A percentile compares a stretch with the other conserved stretches of the same genome.
Conservation (phyloP, 2,888 invertebrate genomes). For the Geotrupes spiniger region DNA sequence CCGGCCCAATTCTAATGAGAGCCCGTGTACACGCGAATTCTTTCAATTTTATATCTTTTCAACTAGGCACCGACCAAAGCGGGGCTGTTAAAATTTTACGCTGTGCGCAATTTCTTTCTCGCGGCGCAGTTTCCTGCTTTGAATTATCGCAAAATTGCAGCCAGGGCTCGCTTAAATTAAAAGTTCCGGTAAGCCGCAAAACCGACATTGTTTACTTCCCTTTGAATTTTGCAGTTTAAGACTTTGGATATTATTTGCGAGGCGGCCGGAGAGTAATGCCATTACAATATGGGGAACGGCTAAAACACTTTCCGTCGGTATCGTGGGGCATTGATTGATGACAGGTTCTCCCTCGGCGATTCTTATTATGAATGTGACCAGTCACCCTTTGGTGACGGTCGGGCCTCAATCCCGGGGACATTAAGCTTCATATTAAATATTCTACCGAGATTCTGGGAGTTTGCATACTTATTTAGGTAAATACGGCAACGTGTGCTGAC, state of each 20-base stretch:
- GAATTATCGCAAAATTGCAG: slow-evolving; percentile 19
- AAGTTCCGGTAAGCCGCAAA: slow-evolving; percentile 16
- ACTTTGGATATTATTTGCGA: slow-evolving; percentile 2
- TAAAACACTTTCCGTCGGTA: slow-evolving; percentile 1
- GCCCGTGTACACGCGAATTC: slow-evolving; percentile 12
- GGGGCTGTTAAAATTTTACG: slow-evolving; percentile 27
- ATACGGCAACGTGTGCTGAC: background rate
- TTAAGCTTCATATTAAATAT: slow-evolving; percentile 6
- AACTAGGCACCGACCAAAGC: slow-evolving; percentile 20
- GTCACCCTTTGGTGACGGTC: slow-evolving; percentile 4
- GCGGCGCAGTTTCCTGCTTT: slow-evolving; percentile 22
- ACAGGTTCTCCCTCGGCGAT: background rate
- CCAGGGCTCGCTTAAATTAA: slow-evolving; percentile 20
- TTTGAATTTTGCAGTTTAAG: slow-evolving; percentile 19
- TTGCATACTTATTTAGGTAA: slow-evolving; percentile 3
- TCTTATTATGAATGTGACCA: slow-evolving; percentile 9
- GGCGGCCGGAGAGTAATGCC: slow-evolving; percentile 1
- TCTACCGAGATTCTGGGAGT: slow-evolving; percentile 1
- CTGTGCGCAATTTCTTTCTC: slow-evolving; percentile 26
- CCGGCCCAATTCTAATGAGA: slow-evolving; percentile 20
- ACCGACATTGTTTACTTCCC: slow-evolving; percentile 19
- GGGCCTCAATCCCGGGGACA: background rate
- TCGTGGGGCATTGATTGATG: slow-evolving; percentile 2
- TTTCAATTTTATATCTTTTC: slow-evolving; percentile 9
- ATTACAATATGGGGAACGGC: background rate